Percentiles rank a stretch among this genome's conserved stretches.
These are phyloP conservation scores for Percopsis omiscomaycus DNA, from an alignment of 2,797 vertebrate genomes.

Conservation along the genomic window DNA sequence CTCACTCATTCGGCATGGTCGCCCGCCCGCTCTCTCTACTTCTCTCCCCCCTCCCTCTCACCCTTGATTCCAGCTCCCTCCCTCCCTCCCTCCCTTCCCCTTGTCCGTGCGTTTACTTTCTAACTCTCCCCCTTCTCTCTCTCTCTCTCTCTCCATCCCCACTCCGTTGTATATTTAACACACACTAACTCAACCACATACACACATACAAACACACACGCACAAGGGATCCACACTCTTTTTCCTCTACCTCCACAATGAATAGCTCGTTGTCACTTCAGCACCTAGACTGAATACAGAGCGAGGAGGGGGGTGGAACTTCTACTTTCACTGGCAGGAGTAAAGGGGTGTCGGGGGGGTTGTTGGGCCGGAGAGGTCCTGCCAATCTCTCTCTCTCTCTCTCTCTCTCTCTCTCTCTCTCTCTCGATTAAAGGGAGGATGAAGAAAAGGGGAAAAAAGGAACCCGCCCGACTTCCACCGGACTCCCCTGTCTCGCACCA, in stretches of 20 bases:
- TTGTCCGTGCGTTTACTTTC: constrained; percentile 1
- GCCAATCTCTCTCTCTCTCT: constrained; percentile 58
- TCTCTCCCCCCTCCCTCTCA: constrained; percentile 34
- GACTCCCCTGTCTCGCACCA: constrained; percentile 35
- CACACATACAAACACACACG: constrained; percentile 52
- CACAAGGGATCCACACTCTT: constrained; percentile 79
- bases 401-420: constrained; percentile 40
- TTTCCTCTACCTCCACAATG: constrained; percentile 78
- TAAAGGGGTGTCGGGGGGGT: constrained; percentile 41
- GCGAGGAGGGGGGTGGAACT: constrained; percentile 63
- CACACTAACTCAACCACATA: constrained; percentile 23
- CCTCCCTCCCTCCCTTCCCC: constrained; percentile 51
- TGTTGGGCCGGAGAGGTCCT: constrained; percentile 40
- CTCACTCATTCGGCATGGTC: constrained; percentile 83
- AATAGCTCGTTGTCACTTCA: constrained; percentile 82
- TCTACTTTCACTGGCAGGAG: constrained; percentile 73
- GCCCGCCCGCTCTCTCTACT: constrained; percentile 67
- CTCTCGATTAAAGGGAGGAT: constrained; percentile 55
- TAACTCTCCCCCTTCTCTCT: constrained; percentile 16
- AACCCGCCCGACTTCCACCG: constrained; percentile 56
- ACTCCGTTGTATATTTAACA: constrained; percentile 45
- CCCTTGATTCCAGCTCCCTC: constrained; percentile 49
- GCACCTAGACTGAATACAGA: constrained; percentile 83
- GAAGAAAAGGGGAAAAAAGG: constrained; percentile 50
- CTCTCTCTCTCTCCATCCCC: not conserved